Base-by-base conservation (phyloP, 2,113 vertebrate genomes). In the Meriones unguiculatus region DNA sequence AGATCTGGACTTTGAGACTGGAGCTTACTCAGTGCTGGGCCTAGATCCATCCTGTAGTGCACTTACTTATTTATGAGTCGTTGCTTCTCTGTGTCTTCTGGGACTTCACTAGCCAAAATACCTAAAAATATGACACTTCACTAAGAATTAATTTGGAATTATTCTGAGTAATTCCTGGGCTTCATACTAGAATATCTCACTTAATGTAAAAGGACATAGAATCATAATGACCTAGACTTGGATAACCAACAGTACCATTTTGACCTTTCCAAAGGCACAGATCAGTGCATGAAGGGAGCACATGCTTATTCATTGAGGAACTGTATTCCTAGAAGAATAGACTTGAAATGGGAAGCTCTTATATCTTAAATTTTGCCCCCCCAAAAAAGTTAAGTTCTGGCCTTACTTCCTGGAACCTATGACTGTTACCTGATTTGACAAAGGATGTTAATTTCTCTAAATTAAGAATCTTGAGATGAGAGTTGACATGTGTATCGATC, bases 271-370 rank as follows among this genome's bases (percentile, higher is more conserved):
- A 46, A 59, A 86, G 81, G 4, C n/a, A 67, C 17, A 86, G 17
- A 67, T 77, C 25, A 62, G n/a, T 81, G 72, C 54, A 50, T 50
- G 8, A 9, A 25, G 20, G 35, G 4, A 28, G 4, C 24, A 76
- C 8, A 17, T 65, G 14, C 30, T 13, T 70, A 20, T 46, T 8
- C 2, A 3, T 12, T 9, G 0, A 13, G 3, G 1, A 13, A 0
- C 62, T 59, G 6, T 2, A 46, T 7, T 86, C 89, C 87, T 78
- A 13, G 20, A 69, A 52, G 38, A 87, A 0, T 5, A 5, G 35
- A 7, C 41, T 62, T 82, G 25, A 15, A 28, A 76, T 89, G 46
- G n/a, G 30, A 81, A 35, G 17, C 4, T 54, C 4, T 50, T 32
- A 35, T 70, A 25, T 32, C 5, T 59, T n/a, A 62, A 76, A 69